phyloP scores from a whole-genome alignment of 2,797 vertebrate species.

The Cygnus olor region DNA sequence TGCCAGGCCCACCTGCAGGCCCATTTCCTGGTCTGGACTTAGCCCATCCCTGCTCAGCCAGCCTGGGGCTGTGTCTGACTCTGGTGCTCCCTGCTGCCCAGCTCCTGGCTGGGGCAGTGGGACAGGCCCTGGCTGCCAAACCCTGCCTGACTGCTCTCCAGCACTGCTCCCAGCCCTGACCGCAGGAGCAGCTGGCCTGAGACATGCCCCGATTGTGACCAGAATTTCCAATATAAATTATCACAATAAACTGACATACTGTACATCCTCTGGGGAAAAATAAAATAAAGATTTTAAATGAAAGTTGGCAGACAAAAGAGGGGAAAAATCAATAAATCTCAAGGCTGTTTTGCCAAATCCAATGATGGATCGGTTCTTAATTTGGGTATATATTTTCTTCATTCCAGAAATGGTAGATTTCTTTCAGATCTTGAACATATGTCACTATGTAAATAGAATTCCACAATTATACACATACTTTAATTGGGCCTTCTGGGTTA shows the following conservation, averaged over 20 bases:
- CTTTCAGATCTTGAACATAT: neutral
- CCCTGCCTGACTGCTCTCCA: accelerated
- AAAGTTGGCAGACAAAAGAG: neutral
- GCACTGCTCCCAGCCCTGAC: neutral
- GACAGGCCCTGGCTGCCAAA: neutral
- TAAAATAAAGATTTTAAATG: neutral
- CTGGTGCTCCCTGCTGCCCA: accelerated
- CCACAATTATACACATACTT: neutral
- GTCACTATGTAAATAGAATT: neutral
- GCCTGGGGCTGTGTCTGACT: neutral
- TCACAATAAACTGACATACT: neutral
- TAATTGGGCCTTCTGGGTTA: neutral
- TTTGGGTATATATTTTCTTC: neutral
- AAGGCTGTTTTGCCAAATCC: neutral
- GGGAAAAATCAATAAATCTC: neutral
- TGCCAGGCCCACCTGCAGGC: accelerated
- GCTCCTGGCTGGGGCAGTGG: neutral
- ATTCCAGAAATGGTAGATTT: neutral
- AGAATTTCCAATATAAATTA: neutral
- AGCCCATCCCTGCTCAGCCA: neutral
- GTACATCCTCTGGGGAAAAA: neutral
- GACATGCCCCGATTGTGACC: accelerated
- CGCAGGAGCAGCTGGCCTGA: accelerated
- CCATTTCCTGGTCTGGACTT: neutral
- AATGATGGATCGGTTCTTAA: neutral